Base-by-base conservation (phyloP, 2,797 vertebrate genomes). In the Leptoclinus maculatus region DNA sequence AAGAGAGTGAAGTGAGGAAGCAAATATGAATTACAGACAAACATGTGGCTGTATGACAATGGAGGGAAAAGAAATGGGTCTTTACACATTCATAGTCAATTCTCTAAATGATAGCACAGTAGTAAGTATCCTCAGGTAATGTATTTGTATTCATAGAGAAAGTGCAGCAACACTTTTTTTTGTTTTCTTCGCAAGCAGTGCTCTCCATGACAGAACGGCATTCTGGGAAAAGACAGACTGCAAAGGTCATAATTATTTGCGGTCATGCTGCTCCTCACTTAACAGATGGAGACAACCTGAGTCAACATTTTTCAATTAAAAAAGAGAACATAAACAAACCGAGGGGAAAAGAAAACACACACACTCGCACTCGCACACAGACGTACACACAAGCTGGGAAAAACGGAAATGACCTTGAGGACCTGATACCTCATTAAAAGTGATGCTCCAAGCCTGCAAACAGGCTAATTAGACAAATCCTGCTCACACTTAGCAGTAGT, bases 371-470 rank as follows among this genome's bases (percentile, higher is more conserved):
- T 27, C 83, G 60, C 71, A 71, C 65, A 74, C 54, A 83, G 53
- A 82, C 71, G 3, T 74, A 89, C 82, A 88, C 87, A 88, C 80
- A 83, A 84, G 83, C 87, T 86, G 82, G 66, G 66, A 85, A 78
- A 92, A 90, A 83, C 41, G 84, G 90, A 92, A 93, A 93, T 93
- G 91, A 95, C 93, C 94, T 94, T 93, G 90, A 94, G 85, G 84
- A 94, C 88, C 91, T 85, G 89, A 89, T 93, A 88, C 86, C 92
- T 96, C 93, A 94, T 95, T 94, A 95, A 94, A 95, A 93, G 92
- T 89, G 89, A 95, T 93, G 91, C 85, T 91, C 79, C 78, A 66
- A 90, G 86, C 83, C 88, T 89, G 83, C 88, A 93, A 92, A 93
- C 86, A 77, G 87, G 86, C 91, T 91, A 94, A 95, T 95, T 95